A percentile compares a stretch with the other conserved stretches of the same genome.
phyloP scores from a whole-genome alignment of 2,888 invertebrate species.

The Zeuzera pyrina region DNA sequence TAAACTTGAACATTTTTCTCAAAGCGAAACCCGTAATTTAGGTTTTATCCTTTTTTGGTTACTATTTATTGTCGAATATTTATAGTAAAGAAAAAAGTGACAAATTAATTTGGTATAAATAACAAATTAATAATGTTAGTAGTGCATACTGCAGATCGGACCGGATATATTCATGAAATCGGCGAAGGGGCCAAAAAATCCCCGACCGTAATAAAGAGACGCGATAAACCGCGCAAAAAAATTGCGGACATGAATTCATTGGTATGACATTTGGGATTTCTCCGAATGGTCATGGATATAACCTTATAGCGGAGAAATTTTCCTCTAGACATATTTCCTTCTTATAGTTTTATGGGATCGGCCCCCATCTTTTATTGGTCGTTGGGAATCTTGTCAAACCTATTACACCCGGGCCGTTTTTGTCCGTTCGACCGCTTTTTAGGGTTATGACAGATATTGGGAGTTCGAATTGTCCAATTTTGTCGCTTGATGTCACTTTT shows the following conservation, averaged over 20 bases:
- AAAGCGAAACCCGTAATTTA: too few species aligned
- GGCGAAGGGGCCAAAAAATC: conserved; percentile 51
- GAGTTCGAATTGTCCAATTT: conserved; percentile 42
- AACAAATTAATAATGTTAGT: too few species aligned
- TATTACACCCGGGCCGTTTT: conserved; percentile 47
- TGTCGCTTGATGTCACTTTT: conserved; percentile 13
- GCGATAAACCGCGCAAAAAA: conserved; percentile 68
- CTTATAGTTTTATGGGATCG: conserved; percentile 68
- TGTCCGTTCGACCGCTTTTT: conserved; percentile 23
- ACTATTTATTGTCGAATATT: too few species aligned
- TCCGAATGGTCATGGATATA: conserved; percentile 58
- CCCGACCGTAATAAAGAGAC: conserved; percentile 66
- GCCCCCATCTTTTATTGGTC: conserved; percentile 63
- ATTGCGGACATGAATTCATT: conserved; percentile 68
- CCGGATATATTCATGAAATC: too few species aligned
- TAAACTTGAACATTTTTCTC: too few species aligned
- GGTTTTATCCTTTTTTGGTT: too few species aligned
- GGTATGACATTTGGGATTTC: conserved; percentile 68
- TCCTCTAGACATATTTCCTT: conserved; percentile 26
- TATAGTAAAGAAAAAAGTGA: too few species aligned
- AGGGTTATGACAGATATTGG: conserved; percentile 31
- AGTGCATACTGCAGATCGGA: too few species aligned
- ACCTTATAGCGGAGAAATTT: conserved; percentile 43
- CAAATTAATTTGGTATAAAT: too few species aligned
- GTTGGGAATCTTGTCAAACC: conserved; percentile 62